These are phyloP conservation scores for Sminthurinus signatus DNA, from an alignment of 1,140 invertebrate genomes.

Conservation along the genomic window DNA sequence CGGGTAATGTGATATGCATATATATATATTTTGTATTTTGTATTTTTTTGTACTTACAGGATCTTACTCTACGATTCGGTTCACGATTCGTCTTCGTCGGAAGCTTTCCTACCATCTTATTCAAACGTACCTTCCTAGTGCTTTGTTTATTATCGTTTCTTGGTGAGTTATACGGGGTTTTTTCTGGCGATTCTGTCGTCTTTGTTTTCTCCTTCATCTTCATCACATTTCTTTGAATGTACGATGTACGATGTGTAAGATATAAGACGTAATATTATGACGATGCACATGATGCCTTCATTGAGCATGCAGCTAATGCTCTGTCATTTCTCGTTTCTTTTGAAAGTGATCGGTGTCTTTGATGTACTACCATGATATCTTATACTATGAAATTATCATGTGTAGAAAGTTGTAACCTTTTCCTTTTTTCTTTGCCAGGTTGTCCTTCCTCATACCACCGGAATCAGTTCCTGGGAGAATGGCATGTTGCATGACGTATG, in stretches of 20 bases:
- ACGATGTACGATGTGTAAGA: too few species aligned
- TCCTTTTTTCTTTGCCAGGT: constrained; percentile 59
- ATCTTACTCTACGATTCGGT: constrained; percentile 36
- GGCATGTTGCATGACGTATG: constrained; percentile 56
- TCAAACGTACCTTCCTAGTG: constrained; percentile 56
- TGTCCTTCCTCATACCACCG: constrained; percentile 54
- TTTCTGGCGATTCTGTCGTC: too few species aligned
- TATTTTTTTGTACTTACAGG: constrained; percentile 16
- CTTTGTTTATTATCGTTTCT: constrained; percentile 58
- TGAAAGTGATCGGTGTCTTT: too few species aligned
- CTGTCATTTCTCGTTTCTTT: too few species aligned
- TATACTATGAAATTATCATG: too few species aligned
- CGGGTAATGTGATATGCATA: too few species aligned
- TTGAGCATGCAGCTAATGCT: too few species aligned
- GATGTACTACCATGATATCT: too few species aligned
- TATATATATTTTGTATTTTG: neutral
- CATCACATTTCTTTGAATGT: neutral
- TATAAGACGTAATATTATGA: too few species aligned
- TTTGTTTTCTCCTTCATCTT: neutral
- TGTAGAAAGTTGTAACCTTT: too few species aligned
- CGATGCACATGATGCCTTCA: too few species aligned
- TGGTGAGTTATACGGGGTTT: constrained; percentile 56
- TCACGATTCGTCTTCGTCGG: constrained; percentile 51
- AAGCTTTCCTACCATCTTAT: constrained; percentile 55
- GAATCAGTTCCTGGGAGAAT: constrained; percentile 57